These are phyloP conservation scores for Stenotaenia linearis DNA, from an alignment of 2,888 invertebrate species.

Conservation along the genomic window DNA sequence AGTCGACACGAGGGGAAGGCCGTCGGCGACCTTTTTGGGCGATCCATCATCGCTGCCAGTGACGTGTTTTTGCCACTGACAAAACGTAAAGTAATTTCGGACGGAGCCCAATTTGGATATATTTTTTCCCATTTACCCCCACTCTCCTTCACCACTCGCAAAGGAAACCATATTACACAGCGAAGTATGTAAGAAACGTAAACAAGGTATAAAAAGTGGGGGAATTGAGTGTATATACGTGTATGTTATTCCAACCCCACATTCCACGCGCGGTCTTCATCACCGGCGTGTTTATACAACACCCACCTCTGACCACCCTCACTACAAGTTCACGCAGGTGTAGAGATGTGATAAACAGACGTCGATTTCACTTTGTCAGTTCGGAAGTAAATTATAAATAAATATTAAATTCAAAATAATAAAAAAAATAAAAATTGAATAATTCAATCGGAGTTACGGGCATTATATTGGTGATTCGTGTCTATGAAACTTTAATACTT, in stretches of 20 bases:
- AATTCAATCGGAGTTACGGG: too few relatives aligned
- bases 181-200: conserved; percentile 16
- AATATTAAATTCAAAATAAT: too few relatives aligned
- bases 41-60: conserved; percentile 19
- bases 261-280: background rate
- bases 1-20: conserved; percentile 8
- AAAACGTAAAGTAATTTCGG: conserved; percentile 18
- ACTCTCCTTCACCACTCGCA: background rate
- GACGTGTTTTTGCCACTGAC: conserved; percentile 19
- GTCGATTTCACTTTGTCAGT: background rate
- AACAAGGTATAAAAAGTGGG: conserved; percentile 4
- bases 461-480: background rate
- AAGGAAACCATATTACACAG: background rate
- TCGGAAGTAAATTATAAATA: background rate
- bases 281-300: conserved; percentile 12
- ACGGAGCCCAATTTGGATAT: conserved; percentile 7
- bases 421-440: background rate
- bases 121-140: background rate
- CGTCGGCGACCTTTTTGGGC: conserved; percentile 10
- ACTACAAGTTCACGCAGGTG: conserved; percentile 13
- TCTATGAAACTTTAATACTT: background rate
- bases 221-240: background rate
- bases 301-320: conserved; percentile 26
- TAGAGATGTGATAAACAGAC: conserved; percentile 26
- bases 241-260: conserved; percentile 17